Conservation (phyloP, 1,140 invertebrate species). For the Pararge aegeria region DNA sequence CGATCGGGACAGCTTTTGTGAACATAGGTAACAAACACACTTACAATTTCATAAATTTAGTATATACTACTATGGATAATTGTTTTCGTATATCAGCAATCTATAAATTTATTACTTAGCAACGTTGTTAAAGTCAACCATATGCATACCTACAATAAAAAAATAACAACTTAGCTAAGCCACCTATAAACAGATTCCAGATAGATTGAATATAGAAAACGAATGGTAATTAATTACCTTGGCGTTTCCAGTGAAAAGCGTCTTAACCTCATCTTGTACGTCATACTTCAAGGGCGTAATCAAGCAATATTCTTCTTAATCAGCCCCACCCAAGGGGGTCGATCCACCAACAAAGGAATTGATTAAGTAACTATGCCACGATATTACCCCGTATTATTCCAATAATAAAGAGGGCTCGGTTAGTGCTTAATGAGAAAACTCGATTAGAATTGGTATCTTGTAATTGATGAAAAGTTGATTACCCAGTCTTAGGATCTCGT, state of each 20-base stretch:
- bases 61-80: too few species aligned
- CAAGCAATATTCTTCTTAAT: slow-evolving; percentile 79
- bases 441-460: slow-evolving; percentile 76
- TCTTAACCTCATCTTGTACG: slow-evolving; percentile 46
- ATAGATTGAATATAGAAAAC: too few species aligned
- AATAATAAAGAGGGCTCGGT: slow-evolving; percentile 77
- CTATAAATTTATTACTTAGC: too few species aligned
- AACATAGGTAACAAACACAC: too few species aligned
- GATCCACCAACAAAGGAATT: slow-evolving; percentile 78
- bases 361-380: slow-evolving; percentile 76
- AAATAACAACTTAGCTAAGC: too few species aligned
- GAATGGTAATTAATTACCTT: neutral
- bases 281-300: slow-evolving; percentile 75
- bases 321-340: slow-evolving; percentile 76
- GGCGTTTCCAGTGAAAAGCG: slow-evolving; percentile 24
- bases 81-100: too few species aligned
- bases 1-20: too few species aligned
- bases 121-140: too few species aligned
- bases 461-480: slow-evolving; percentile 58
- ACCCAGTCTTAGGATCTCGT: slow-evolving; percentile 15
- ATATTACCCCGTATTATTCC: slow-evolving; percentile 78
- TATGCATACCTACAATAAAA: too few species aligned
- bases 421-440: slow-evolving; percentile 77
- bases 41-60: too few species aligned
- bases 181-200: too few species aligned